A percentile compares a stretch with the other conserved stretches of the same genome.
These are phyloP conservation scores for Danio kyathit DNA, from an alignment of 2,797 vertebrate species.

Conservation along the genomic window DNA sequence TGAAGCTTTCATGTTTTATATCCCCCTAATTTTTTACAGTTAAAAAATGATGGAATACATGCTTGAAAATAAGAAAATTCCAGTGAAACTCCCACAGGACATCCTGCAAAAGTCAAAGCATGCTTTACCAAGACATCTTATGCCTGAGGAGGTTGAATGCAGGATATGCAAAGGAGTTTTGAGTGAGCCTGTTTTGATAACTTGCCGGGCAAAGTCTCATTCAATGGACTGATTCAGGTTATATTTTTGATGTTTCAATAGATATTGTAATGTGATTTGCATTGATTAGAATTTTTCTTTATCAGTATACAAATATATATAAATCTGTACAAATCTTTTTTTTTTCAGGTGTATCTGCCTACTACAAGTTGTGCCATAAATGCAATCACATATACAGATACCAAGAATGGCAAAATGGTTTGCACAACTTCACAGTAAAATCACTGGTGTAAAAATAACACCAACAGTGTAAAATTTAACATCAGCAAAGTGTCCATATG, in stretches of 20 bases:
- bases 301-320: too few species aligned
- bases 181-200: too few species aligned
- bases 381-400: conserved; percentile 20
- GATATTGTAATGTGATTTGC: not conserved
- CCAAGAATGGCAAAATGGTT: too few species aligned
- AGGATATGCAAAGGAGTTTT: too few species aligned
- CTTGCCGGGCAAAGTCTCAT: not conserved
- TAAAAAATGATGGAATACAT: not conserved
- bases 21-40: conserved; percentile 2
- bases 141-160: too few species aligned
- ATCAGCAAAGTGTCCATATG: too few species aligned
- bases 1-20: not conserved
- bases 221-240: conserved; percentile 3
- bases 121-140: too few species aligned
- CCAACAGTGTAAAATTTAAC: too few species aligned
- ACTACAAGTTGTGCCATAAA: conserved; percentile 5
- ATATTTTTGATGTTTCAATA: not conserved
- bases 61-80: too few species aligned
- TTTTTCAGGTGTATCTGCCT: conserved; percentile 1
- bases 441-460: too few species aligned
- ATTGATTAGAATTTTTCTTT: conserved; percentile 3
- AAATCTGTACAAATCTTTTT: not conserved
- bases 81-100: too few species aligned
- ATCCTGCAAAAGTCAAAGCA: too few species aligned
- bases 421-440: conserved; percentile 19